Evolutionary conservation across 2,888 invertebrate species (phyloP).

Genomic region (Allolobophora icterica): DNA sequence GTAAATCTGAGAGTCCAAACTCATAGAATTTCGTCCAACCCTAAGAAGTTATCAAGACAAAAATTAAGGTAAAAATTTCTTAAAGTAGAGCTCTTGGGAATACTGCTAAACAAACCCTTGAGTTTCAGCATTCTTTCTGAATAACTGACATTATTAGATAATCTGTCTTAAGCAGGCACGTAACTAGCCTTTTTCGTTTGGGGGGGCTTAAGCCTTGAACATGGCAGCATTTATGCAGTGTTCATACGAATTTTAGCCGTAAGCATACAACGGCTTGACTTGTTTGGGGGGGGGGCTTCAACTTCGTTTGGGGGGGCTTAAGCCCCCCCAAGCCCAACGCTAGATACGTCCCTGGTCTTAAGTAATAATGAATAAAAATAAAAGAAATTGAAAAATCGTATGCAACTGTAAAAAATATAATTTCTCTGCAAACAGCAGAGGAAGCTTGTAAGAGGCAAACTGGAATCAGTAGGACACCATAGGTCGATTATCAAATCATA

Average conservation of each 20-base stretch:
- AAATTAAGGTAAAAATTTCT: background rate
- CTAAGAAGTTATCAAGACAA: conserved; percentile 63
- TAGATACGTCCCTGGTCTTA: too few species aligned
- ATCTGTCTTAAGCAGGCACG: too few species aligned
- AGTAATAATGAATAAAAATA: background rate
- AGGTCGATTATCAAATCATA: background rate
- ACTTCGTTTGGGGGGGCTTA: too few species aligned
- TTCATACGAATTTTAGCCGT: too few species aligned
- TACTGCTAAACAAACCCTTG: background rate
- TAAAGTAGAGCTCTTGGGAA: background rate
- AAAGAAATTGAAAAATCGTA: background rate
- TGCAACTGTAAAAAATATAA: background rate
- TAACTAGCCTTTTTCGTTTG: too few species aligned
- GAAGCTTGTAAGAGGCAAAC: background rate
- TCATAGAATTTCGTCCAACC: conserved; percentile 90
- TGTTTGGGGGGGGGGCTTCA: too few species aligned
- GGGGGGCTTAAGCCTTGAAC: too few species aligned
- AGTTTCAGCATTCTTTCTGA: background rate
- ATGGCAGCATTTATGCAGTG: too few species aligned
- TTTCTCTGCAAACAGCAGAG: background rate
- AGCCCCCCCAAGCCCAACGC: too few species aligned
- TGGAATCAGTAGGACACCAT: background rate
- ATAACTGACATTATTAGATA: background rate
- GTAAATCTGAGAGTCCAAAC: conserved; percentile 81
- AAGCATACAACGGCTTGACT: too few species aligned